Evolutionary conservation across 1,140 invertebrate species (phyloP).

Genomic region (Sitophilus oryzae): DNA sequence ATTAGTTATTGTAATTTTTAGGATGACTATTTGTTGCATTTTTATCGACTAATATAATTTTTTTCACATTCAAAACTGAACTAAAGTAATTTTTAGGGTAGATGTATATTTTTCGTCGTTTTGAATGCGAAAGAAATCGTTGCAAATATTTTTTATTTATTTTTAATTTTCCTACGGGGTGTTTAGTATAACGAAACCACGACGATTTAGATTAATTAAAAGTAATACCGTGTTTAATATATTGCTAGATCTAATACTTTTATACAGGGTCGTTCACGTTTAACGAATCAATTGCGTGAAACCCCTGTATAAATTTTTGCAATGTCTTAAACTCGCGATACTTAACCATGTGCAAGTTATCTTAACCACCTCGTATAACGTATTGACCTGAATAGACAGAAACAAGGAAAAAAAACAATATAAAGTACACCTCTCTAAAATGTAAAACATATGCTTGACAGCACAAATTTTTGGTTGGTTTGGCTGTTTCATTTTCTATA

Average conservation of each 20-base stretch:
- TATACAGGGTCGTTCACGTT: too few species aligned
- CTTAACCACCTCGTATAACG: constrained; percentile 19
- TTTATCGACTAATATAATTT: not conserved
- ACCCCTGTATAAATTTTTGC: too few species aligned
- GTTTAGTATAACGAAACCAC: not conserved
- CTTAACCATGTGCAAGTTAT: too few species aligned
- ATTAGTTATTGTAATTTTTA: not conserved
- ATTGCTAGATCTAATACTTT: too few species aligned
- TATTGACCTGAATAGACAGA: not conserved
- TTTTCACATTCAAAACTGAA: constrained; percentile 2
- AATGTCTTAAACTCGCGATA: too few species aligned
- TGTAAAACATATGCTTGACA: constrained; percentile 2
- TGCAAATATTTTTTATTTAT: not conserved
- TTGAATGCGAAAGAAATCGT: not conserved
- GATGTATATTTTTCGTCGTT: not conserved
- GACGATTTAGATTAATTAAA: constrained; percentile 4
- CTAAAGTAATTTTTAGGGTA: not conserved
- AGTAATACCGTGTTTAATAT: too few species aligned
- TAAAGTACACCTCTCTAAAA: not conserved
- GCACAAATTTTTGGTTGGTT: constrained; percentile 18
- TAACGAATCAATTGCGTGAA: too few species aligned
- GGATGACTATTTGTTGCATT: not conserved
- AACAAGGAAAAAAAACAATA: not conserved
- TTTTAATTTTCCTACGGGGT: not conserved
- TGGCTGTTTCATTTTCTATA: constrained; percentile 28